Evolutionary conservation across 2,797 vertebrate species (phyloP).

Genomic region (Pelochelys cantorii): DNA sequence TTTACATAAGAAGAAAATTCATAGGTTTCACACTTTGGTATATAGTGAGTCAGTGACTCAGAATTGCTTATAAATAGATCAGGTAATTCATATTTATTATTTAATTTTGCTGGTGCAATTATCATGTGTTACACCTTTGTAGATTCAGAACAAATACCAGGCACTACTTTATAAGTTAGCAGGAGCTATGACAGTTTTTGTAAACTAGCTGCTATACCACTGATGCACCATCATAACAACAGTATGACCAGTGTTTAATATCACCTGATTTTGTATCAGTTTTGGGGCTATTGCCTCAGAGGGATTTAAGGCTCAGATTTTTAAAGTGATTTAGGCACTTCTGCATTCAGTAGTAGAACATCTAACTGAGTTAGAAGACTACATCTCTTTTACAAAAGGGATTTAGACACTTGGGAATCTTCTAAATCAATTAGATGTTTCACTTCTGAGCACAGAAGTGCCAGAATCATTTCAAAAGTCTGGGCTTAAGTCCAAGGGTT

Average conservation of each 20-base stretch:
- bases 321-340: background rate
- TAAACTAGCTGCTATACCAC: background rate
- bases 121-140: background rate
- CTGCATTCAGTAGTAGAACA: background rate
- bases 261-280: background rate
- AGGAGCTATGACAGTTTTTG: rapidly evolving
- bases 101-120: background rate
- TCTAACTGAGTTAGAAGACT: background rate
- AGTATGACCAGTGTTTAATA: background rate
- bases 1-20: background rate
- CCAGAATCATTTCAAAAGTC: background rate
- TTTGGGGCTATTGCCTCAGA: background rate
- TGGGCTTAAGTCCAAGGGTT: too few species aligned
- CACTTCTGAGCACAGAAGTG: background rate
- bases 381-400: background rate
- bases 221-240: background rate
- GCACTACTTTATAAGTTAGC: background rate
- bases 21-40: rapidly evolving
- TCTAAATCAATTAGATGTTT: too few species aligned
- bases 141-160: background rate
- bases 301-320: background rate
- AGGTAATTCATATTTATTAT: background rate
- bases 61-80: background rate
- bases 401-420: background rate
- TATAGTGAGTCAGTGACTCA: background rate